Evolutionary conservation across 2,888 invertebrate genomes (phyloP).

Genomic region (Heterodera filipjevi): DNA sequence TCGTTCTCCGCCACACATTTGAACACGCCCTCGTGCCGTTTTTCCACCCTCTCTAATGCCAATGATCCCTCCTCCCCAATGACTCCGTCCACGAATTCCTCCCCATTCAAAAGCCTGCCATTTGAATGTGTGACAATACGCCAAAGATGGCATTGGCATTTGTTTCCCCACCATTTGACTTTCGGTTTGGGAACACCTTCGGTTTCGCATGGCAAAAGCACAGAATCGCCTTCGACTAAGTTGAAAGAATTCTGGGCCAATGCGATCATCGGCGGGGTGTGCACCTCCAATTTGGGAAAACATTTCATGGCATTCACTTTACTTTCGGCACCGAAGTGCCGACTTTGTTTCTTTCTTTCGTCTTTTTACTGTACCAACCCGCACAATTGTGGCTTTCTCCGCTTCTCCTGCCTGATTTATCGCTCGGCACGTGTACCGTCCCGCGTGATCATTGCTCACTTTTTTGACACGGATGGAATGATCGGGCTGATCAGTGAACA

Average conservation of each 20-base stretch:
- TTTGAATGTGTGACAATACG: slow-evolving; percentile 8
- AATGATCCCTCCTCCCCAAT: slow-evolving; percentile 56
- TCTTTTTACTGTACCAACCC: background rate
- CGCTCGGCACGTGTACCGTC: slow-evolving; percentile 69
- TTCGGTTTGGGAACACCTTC: slow-evolving; percentile 55
- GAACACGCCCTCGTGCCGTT: slow-evolving; percentile 65
- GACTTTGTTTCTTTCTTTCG: slow-evolving; percentile 7
- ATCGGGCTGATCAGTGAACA: slow-evolving; percentile 49
- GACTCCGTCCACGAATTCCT: slow-evolving; percentile 48
- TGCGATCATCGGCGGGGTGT: slow-evolving; percentile 52
- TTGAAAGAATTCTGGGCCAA: slow-evolving; percentile 60
- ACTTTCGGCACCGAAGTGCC: slow-evolving; percentile 19
- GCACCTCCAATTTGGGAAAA: slow-evolving; percentile 38
- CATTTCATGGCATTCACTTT: background rate
- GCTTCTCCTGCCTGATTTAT: slow-evolving; percentile 72
- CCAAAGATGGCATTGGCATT: background rate
- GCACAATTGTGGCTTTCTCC: slow-evolving; percentile 35
- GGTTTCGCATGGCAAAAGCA: slow-evolving; percentile 58
- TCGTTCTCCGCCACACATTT: slow-evolving; percentile 57
- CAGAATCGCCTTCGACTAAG: slow-evolving; percentile 53
- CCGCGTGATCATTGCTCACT: slow-evolving; percentile 46
- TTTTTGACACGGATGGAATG: slow-evolving; percentile 54
- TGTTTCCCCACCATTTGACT: slow-evolving; percentile 49
- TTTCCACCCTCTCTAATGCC: slow-evolving; percentile 47
- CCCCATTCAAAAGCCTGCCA: slow-evolving; percentile 45